These are phyloP conservation scores for Triplophysa dalaica DNA, from an alignment of 2,113 vertebrate species.

Conservation along the genomic window DNA sequence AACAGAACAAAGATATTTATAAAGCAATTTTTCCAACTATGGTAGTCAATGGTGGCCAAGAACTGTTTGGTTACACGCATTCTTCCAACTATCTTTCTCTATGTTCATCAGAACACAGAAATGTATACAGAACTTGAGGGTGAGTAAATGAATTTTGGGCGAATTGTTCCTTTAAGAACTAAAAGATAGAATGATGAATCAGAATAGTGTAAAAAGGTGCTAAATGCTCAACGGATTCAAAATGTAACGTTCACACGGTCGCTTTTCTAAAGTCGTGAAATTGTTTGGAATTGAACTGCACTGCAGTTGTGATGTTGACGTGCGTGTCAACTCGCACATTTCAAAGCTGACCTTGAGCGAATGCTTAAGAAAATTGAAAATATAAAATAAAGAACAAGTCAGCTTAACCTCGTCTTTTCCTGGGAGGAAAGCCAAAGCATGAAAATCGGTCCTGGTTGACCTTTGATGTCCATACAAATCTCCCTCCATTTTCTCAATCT, in stretches of 20 bases:
- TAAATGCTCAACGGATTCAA: neutral
- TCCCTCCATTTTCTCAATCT: conserved; percentile 44
- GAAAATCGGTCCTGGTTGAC: conserved; percentile 17
- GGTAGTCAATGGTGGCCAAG: no score
- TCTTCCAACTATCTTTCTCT: no score
- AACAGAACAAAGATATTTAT: no score
- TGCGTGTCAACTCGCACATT: neutral
- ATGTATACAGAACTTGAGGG: no score
- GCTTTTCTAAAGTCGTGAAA: conserved; percentile 5
- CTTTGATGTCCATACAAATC: conserved; percentile 48
- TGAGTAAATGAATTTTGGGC: no score
- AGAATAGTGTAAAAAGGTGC: neutral
- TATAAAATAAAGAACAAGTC: conserved; percentile 36
- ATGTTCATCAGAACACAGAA: no score
- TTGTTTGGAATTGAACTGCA: neutral
- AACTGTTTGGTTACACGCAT: no score
- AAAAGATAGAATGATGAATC: no score
- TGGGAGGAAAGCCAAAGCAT: conserved; percentile 37
- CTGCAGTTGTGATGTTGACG: conserved; percentile 14
- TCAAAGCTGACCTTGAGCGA: conserved; percentile 30
- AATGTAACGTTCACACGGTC: neutral
- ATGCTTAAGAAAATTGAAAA: conserved; percentile 24
- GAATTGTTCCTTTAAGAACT: no score
- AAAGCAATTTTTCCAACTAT: no score
- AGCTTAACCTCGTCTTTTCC: conserved; percentile 27